phyloP scores from a whole-genome alignment of 2,797 vertebrate genomes.

The Amblyraja radiata region DNA sequence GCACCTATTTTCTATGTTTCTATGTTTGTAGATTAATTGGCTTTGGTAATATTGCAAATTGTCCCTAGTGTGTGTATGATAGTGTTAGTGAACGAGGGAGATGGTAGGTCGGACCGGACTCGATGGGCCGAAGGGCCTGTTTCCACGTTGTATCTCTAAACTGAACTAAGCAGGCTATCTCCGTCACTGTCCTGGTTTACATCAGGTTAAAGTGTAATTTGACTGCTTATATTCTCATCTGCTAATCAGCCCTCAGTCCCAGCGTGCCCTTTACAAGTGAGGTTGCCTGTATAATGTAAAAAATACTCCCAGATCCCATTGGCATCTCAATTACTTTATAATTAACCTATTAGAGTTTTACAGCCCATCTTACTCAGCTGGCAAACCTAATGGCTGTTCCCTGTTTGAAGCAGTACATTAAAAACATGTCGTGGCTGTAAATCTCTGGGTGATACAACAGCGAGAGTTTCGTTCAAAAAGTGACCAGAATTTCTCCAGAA shows the following conservation, averaged over 20 bases:
- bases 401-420: neutral
- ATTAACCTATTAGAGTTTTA: neutral
- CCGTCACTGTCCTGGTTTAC: neutral
- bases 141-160: no score
- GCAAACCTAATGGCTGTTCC: neutral
- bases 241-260: neutral
- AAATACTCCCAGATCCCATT: neutral
- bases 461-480: neutral
- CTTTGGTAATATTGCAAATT: no score
- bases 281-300: neutral
- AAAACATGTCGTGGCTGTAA: neutral
- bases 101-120: no score
- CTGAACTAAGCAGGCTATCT: no score
- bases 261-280: neutral
- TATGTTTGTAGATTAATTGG: no score
- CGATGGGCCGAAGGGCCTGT: no score
- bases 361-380: neutral
- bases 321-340: neutral
- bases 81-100: no score
- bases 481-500: neutral
- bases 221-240: neutral
- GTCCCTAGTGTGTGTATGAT: no score
- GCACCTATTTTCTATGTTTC: no score
- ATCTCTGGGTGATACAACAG: neutral
- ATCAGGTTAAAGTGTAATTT: neutral